Evolutionary conservation across 1,140 invertebrate genomes (phyloP), one percentile per base, ranked within the genome.

Genomic region (Leptoteleia sp.): DNA sequence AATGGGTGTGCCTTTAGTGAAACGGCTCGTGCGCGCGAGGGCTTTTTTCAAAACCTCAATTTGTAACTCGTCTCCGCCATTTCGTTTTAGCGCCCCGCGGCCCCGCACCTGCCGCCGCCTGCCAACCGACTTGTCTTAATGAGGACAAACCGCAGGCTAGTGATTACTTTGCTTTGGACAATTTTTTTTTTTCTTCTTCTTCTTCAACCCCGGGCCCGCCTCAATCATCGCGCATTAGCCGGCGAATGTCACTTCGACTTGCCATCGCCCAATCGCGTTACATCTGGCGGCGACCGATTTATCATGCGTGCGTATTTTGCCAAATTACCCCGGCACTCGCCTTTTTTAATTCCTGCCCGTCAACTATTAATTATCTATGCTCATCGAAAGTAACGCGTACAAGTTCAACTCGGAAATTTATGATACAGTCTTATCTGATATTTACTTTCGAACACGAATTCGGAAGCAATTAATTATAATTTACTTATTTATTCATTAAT

Each of bases 21-120:
- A 82, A 76, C 75, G 76, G 67, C 78, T 80, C 68, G 57, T 70
- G 47, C 77, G 77, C 77, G 77, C 80, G 70, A 68, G 65, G 15
- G n/a, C n/a, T 61, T 81, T 82, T 84, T 85, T 84, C 65, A 76
- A 87, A 87, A 84, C 83, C 82, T 85, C 80, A 84, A 85, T 87
- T 87, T 85, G 80, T 81, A 85, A 85, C 82, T 86, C 85, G 76
- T 81, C 83, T 70, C 80, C 72, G 54, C 73, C 59, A 78, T 77
- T 57, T 65, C 59, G 55, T 62, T 62, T 67, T 54, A 65, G 68
- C 71, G 13, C 65, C 50, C 45, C 0, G 27, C 42, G 43, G 50
- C 65, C 45, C 50, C 43, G 55, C 76, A 81, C 76, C 72, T 73
- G 76, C 70, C 68, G 55, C 35, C 43, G 68, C 12, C 61, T 64